Evolutionary conservation across 2,888 invertebrate species (phyloP).

Genomic region (Petrophora chlorosata): DNA sequence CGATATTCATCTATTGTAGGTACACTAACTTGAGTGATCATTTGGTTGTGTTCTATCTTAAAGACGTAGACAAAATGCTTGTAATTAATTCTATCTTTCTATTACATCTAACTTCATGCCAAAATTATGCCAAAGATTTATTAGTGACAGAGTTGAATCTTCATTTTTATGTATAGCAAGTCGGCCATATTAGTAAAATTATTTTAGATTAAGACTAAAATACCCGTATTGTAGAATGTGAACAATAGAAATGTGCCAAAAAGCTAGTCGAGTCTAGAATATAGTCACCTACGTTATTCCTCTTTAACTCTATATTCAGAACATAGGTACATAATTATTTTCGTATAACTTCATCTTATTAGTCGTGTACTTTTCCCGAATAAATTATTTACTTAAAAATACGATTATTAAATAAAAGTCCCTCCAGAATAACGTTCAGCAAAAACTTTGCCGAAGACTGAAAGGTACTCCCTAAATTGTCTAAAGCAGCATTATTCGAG

Average conservation of each 20-base stretch:
- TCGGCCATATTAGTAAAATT: constrained; percentile 4
- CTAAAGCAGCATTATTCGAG: constrained; percentile 34
- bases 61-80: constrained; percentile 65
- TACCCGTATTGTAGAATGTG: constrained; percentile 43
- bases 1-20: constrained; percentile 20
- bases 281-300: not conserved
- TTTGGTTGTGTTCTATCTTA: constrained; percentile 79
- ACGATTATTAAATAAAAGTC: constrained; percentile 72
- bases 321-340: constrained; percentile 51
- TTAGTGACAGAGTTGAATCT: constrained; percentile 33
- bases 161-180: constrained; percentile 11
- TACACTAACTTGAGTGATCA: constrained; percentile 76
- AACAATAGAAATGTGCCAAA: constrained; percentile 27
- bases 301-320: not conserved
- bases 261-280: constrained; percentile 2
- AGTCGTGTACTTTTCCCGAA: not conserved
- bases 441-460: constrained; percentile 80
- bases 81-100: constrained; percentile 47
- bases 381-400: constrained; percentile 38
- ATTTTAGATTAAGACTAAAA: constrained; percentile 58
- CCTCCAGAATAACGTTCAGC: constrained; percentile 76
- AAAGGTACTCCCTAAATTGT: constrained; percentile 66
- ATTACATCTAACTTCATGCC: constrained; percentile 55
- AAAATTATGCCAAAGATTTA: constrained; percentile 61
- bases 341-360: constrained; percentile 24